Evolutionary conservation across 2,113 vertebrate species (phyloP).

Genomic region (Terrapene triunguis): DNA sequence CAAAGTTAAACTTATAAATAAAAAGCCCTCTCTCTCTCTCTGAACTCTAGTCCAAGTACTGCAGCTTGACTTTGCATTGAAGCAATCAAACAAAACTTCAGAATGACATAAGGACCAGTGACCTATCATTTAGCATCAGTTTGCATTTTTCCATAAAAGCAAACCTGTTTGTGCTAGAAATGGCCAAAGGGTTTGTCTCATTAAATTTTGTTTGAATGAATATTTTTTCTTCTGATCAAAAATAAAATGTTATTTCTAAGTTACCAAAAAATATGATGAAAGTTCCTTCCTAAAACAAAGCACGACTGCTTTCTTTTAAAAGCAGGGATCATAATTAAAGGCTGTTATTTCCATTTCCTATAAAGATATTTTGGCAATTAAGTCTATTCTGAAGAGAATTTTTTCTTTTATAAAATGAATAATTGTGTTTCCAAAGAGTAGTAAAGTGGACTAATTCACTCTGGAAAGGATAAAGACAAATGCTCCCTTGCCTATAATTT

Average conservation of each 20-base stretch:
- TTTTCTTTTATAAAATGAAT: background rate
- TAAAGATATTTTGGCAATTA: slow-evolving; percentile 18
- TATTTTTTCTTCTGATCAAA: slow-evolving; percentile 27
- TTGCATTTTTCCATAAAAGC: slow-evolving; percentile 31
- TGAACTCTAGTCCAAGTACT: background rate
- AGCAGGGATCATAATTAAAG: background rate
- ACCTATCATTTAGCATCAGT: slow-evolving; percentile 37
- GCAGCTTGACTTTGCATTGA: background rate
- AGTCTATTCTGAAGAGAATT: background rate
- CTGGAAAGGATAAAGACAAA: slow-evolving; percentile 15
- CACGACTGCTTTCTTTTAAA: slow-evolving; percentile 8
- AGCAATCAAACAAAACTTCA: slow-evolving; percentile 36
- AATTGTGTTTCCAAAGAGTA: background rate
- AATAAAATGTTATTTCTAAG: slow-evolving; percentile 35
- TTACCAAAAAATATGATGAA: background rate
- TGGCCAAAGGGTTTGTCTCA: slow-evolving; percentile 25
- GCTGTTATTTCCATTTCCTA: background rate
- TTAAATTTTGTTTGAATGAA: slow-evolving; percentile 23
- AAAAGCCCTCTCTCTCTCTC: background rate
- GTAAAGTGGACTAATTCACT: background rate
- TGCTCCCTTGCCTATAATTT: background rate
- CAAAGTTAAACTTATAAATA: slow-evolving; percentile 4
- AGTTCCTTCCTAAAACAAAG: slow-evolving; percentile 40
- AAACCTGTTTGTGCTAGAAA: background rate
- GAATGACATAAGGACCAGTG: background rate